A percentile compares a stretch with the other conserved stretches of the same genome.
Evolutionary conservation across 1,140 invertebrate genomes (phyloP).

Genomic region (Yoshiicerus persimilis): DNA sequence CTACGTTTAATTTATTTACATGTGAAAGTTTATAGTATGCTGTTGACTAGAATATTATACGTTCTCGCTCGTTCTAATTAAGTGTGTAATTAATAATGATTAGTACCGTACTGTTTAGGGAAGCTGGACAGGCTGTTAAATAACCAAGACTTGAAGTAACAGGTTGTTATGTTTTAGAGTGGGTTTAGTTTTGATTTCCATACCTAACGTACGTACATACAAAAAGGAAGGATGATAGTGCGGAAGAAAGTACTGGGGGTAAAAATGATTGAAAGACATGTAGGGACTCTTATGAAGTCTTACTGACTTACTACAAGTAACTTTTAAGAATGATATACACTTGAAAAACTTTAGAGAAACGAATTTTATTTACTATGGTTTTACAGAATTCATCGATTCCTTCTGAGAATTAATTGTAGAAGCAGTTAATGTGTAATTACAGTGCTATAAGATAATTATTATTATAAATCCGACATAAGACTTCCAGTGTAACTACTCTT

Average conservation of each 20-base stretch:
- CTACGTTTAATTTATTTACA: not conserved
- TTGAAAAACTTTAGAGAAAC: not conserved
- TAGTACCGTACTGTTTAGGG: not conserved
- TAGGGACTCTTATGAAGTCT: not conserved
- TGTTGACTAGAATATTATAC: not conserved
- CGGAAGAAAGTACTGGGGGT: not conserved
- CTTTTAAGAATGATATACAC: not conserved
- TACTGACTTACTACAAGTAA: not conserved
- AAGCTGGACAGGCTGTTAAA: not conserved
- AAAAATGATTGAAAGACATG: not conserved
- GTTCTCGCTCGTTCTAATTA: not conserved
- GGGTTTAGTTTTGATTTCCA: not conserved
- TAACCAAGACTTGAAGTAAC: not conserved
- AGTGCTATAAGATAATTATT: not conserved
- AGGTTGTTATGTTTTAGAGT: not conserved
- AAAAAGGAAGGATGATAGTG: not conserved
- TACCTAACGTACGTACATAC: not conserved
- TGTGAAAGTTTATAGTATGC: too few species aligned
- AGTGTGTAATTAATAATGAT: not conserved
- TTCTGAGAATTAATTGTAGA: not conserved
- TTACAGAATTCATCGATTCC: not conserved
- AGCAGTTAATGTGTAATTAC: not conserved
- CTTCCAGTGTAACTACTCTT: not conserved
- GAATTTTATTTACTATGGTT: not conserved
- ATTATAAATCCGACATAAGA: slow-evolving; percentile 11